Evolutionary conservation across 2,797 vertebrate genomes (phyloP), one percentile per base, ranked within the genome.

Genomic region (Neosalanx taihuensis): DNA sequence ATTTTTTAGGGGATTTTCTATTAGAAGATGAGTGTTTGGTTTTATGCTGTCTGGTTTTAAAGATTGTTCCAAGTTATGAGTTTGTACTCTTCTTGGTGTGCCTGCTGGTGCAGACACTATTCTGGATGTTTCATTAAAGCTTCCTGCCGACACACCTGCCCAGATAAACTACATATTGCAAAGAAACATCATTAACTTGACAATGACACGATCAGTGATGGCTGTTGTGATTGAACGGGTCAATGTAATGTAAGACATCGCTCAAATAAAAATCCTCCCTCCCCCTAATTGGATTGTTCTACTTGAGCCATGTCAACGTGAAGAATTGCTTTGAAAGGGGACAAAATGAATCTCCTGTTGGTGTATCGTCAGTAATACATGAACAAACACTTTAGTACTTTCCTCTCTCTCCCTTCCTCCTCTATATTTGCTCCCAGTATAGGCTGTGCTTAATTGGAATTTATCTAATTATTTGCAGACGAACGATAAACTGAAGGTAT

Each of bases 201-300:
- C 87, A 85, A 83, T 87, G 83, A 88, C 82, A 89, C 85, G 83
- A 77, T 88, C 37, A 2, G 37, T 79, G 81, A 81, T 69, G 78
- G 75, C 70, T 79, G 79, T 83, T 92, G 86, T 90, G 88, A 92
- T 91, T 90, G 87, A 87, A 87, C 72, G 72, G 87, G 76, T 83
- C 87, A 85, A 87, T 89, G 88, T 82, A 81, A 78, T 64, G 76
- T 70, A 41, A 80, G 71, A 71, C 72, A 76, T 62, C 82, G 68
- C 41, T 74, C 66, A 74, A 89, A 91, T 90, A 86, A 92, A 91
- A 88, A 66, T 60, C 37, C 79, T 79, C 81, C 84, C 83, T 90
- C 76, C 64, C 56, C 73, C 79, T 90, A 90, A 91, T 90, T 90
- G 80, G 81, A 83, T 87, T 90, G 83, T 87, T 88, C 78, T 77